A percentile compares a stretch with the other conserved stretches of the same genome.
Evolutionary conservation across 2,888 invertebrate species (phyloP).

Genomic region (Drosophila tanythrix): DNA sequence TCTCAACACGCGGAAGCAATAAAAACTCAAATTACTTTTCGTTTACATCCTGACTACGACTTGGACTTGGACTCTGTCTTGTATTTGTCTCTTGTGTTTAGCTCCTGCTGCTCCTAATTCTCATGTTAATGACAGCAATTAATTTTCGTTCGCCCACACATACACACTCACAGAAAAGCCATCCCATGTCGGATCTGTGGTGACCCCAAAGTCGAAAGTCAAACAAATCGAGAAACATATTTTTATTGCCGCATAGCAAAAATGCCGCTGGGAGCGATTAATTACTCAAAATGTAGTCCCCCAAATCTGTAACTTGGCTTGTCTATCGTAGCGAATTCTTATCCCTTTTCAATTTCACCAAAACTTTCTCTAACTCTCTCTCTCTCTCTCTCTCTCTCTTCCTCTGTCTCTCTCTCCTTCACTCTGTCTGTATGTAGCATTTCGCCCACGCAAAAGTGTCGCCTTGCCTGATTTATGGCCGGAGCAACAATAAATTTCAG

Average conservation of each 20-base stretch:
- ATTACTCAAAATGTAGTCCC: constrained; percentile 73
- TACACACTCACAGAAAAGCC: background rate
- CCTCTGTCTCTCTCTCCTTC: background rate
- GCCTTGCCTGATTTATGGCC: constrained; percentile 80
- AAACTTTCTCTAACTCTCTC: constrained; percentile 24
- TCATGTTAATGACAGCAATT: constrained; percentile 76
- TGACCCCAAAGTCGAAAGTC: constrained; percentile 54
- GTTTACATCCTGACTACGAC: constrained; percentile 68
- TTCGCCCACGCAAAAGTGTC: constrained; percentile 60
- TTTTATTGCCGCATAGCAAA: constrained; percentile 68
- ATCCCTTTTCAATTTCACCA: constrained; percentile 72
- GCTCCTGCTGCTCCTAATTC: constrained; percentile 49
- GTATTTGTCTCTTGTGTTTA: background rate
- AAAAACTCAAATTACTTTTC: constrained; percentile 78
- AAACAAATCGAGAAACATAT: constrained; percentile 77
- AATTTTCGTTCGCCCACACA: constrained; percentile 63
- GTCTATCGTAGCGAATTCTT: constrained; percentile 73
- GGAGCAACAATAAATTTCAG: constrained; percentile 82
- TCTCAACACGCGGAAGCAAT: constrained; percentile 70
- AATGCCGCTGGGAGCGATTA: constrained; percentile 80
- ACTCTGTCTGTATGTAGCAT: background rate
- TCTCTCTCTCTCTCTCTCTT: background rate
- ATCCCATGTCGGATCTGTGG: constrained; percentile 8
- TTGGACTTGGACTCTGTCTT: constrained; percentile 13
- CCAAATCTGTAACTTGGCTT: constrained; percentile 23